Conservation (phyloP, 1,140 invertebrate genomes). For the Trypoxylus dichotomus region DNA sequence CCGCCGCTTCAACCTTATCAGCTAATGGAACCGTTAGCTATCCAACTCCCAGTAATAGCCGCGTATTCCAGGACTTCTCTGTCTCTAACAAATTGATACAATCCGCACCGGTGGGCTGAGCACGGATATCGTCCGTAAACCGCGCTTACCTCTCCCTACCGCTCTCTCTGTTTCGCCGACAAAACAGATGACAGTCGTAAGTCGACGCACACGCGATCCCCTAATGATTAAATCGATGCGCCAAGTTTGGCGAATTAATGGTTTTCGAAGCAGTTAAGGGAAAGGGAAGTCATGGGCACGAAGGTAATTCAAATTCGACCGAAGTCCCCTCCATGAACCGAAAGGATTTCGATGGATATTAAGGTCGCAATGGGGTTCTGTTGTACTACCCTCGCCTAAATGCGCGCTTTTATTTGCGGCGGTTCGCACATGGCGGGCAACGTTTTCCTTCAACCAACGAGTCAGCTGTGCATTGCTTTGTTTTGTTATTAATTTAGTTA, state of each 20-base stretch:
- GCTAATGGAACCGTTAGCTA: constrained; percentile 9
- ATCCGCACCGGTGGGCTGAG: background rate
- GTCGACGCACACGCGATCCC: constrained; percentile 5
- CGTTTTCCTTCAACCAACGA: no score
- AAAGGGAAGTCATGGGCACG: constrained; percentile 4
- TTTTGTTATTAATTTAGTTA: no score
- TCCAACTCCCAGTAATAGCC: background rate
- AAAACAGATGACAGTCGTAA: constrained; percentile 10
- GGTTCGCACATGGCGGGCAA: background rate
- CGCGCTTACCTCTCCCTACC: background rate
- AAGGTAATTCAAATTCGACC: constrained; percentile 11
- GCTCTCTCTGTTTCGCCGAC: background rate
- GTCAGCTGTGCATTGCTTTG: no score
- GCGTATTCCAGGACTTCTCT: background rate
- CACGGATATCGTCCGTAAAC: background rate
- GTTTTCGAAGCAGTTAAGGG: constrained; percentile 16
- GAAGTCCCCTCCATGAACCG: background rate
- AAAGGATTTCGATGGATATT: constrained; percentile 3
- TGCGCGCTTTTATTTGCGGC: background rate
- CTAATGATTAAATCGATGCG: constrained; percentile 14
- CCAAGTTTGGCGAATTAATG: constrained; percentile 19
- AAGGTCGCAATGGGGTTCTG: constrained; percentile 9
- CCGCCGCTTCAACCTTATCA: constrained; percentile 2
- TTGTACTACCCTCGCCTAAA: background rate
- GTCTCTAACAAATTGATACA: constrained; percentile 16